Conservation (phyloP, 35 echinoderm and acorn worm species). For the Eucidaris tribuloides region DNA sequence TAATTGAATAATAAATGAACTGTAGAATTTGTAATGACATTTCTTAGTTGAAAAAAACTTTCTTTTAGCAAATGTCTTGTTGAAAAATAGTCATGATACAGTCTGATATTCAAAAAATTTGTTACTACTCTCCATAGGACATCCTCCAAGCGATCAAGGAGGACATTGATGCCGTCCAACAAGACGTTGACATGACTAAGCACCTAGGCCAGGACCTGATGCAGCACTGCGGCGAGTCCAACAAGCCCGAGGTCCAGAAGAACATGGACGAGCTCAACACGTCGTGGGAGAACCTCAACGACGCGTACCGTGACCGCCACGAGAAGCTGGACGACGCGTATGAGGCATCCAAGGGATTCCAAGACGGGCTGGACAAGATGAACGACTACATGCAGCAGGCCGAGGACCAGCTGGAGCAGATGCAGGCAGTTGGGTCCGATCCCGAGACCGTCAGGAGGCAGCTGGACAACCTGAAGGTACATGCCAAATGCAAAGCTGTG, state of each 20-base stretch:
- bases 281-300: slow-evolving; percentile 82
- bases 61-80: too few relatives aligned
- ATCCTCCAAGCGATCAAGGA: slow-evolving; percentile 85
- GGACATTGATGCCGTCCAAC: slow-evolving; percentile 75
- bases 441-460: slow-evolving; percentile 82
- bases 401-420: slow-evolving; percentile 63
- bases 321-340: slow-evolving; percentile 58
- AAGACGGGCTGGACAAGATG: slow-evolving; percentile 62
- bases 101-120: too few relatives aligned
- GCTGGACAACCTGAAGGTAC: slow-evolving; percentile 91
- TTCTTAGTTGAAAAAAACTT: too few relatives aligned
- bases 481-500: too few relatives aligned
- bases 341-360: slow-evolving; percentile 54
- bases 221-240: slow-evolving; percentile 78
- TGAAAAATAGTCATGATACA: too few relatives aligned
- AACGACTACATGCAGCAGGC: slow-evolving; percentile 69
- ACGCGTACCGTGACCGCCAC: slow-evolving; percentile 55
- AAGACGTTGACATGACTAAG: slow-evolving; percentile 72
- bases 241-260: slow-evolving; percentile 97
- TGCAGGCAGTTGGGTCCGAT: slow-evolving; percentile 75
- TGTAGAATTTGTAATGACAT: too few relatives aligned
- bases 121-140: background rate
- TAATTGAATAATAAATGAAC: too few relatives aligned
- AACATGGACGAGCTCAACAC: slow-evolving; percentile 83
- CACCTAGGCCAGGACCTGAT: slow-evolving; percentile 79